Evolutionary conservation across 2,113 vertebrate genomes (phyloP).

Genomic region (Tangachromis dhanisi): DNA sequence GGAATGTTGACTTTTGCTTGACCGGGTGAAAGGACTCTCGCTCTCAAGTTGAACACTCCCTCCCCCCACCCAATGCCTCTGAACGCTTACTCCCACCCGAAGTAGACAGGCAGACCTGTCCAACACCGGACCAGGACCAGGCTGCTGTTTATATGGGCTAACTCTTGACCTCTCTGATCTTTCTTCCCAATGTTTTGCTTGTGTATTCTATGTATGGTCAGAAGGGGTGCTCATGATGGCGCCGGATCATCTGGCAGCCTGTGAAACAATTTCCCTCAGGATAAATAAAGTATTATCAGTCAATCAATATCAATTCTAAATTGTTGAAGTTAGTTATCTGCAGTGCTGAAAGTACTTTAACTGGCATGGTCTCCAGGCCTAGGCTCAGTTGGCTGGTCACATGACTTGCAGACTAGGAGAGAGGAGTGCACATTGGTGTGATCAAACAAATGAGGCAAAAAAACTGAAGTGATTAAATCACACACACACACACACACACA

Average conservation of each 20-base stretch:
- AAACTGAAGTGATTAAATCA: not conserved
- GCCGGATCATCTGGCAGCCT: not conserved
- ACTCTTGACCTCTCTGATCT: not conserved
- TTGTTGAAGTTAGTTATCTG: not conserved
- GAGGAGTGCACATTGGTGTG: not conserved
- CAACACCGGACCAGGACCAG: not conserved
- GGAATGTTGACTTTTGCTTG: not conserved
- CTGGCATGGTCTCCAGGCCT: not conserved
- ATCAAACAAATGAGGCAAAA: not conserved
- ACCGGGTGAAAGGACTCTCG: not conserved
- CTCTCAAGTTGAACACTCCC: not conserved
- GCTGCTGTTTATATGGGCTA: not conserved
- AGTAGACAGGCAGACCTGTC: not conserved
- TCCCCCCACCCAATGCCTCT: not conserved
- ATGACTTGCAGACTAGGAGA: not conserved
- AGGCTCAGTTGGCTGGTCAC: not conserved
- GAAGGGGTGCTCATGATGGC: not conserved
- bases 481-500: too few species aligned
- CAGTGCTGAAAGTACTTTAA: not conserved
- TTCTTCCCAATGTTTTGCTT: not conserved
- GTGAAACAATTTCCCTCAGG: not conserved
- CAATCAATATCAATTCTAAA: not conserved
- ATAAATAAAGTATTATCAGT: not conserved
- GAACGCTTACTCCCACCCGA: not conserved
- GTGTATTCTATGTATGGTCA: not conserved